These are phyloP conservation scores for Diuraphis noxia DNA, from an alignment of 1,140 invertebrate genomes.

Conservation along the genomic window DNA sequence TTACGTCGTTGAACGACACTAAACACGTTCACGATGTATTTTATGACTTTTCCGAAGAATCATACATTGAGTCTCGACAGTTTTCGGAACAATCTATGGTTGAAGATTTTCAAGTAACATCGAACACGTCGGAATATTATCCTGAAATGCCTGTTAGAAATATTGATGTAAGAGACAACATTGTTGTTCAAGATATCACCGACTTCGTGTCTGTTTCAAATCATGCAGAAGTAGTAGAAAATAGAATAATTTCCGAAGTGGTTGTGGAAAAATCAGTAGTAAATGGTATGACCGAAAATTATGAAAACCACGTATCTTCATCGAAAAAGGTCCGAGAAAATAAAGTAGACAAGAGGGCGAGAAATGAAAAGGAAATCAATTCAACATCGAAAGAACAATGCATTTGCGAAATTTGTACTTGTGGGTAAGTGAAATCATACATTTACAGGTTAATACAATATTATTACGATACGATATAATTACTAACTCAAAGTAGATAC, in stretches of 20 bases:
- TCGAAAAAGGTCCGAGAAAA: conserved; percentile 28
- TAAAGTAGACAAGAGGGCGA: conserved; percentile 28
- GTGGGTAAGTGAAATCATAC: conserved; percentile 73
- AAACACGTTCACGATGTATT: neutral
- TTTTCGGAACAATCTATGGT: conserved; percentile 28
- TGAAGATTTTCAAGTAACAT: conserved; percentile 29
- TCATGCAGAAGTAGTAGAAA: neutral
- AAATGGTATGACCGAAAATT: neutral
- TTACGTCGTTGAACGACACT: neutral
- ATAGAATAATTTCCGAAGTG: neutral
- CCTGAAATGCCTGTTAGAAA: neutral
- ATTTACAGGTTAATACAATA: neutral
- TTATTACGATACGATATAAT: neutral
- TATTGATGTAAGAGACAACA: neutral
- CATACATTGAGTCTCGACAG: conserved; percentile 10
- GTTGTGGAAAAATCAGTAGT: conserved; percentile 6
- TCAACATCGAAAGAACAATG: conserved; percentile 74
- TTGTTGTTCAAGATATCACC: neutral
- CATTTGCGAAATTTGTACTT: conserved; percentile 87
- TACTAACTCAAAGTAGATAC: neutral
- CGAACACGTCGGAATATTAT: conserved; percentile 21
- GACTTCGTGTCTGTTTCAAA: conserved; percentile 4
- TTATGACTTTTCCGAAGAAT: conserved; percentile 11
- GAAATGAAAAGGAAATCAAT: conserved; percentile 42
- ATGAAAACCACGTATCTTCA: conserved; percentile 9